These are phyloP conservation scores for Prochilodus magdalenae DNA, from an alignment of 2,113 vertebrate species.

Conservation along the genomic window DNA sequence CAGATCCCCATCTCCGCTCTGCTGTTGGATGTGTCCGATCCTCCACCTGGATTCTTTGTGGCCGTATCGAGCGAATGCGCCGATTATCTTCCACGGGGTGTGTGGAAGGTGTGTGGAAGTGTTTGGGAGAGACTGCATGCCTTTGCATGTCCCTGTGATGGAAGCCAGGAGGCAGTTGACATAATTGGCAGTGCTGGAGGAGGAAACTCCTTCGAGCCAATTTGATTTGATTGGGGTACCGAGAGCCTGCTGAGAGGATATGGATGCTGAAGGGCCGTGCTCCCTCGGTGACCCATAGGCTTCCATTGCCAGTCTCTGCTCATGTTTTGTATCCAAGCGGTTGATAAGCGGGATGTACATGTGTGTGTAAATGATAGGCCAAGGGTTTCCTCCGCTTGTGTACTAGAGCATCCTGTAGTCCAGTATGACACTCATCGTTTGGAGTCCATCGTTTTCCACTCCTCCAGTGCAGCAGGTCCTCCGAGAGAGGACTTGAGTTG, in stretches of 20 bases:
- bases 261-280: too few relatives aligned
- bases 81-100: neutral
- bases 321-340: neutral
- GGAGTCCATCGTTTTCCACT: neutral
- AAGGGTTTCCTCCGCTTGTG: neutral
- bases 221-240: slow-evolving; percentile 21
- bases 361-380: neutral
- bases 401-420: neutral
- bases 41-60: neutral
- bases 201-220: slow-evolving; percentile 6
- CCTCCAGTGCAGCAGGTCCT: neutral
- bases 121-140: neutral
- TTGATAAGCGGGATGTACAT: neutral
- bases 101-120: neutral
- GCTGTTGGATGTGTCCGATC: neutral
- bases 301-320: neutral
- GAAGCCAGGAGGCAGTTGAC: neutral
- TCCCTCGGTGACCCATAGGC: neutral
- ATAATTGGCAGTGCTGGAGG: slow-evolving; percentile 35
- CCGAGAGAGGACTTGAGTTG: neutral
- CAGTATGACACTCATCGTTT: neutral
- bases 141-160: slow-evolving; percentile 8
- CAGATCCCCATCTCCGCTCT: slow-evolving; percentile 17
- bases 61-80: neutral
- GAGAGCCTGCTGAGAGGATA: neutral